phyloP scores from a whole-genome alignment of 2,888 invertebrate species.

The Dione juno region DNA sequence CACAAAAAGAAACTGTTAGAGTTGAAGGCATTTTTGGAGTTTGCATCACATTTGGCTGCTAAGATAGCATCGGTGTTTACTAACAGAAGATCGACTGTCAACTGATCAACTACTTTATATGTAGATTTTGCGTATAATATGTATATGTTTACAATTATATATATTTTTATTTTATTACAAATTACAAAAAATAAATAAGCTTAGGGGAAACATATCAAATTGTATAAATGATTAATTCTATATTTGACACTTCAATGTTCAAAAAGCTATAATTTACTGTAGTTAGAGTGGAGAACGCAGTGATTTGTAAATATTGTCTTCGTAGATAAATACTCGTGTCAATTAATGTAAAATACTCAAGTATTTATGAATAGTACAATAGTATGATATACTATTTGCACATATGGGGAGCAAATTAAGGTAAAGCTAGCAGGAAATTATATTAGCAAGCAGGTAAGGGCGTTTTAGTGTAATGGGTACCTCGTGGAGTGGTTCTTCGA shows the following conservation, averaged over 20 bases:
- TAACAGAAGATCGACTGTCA: too few relatives aligned
- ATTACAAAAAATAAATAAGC: too few relatives aligned
- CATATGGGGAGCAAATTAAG: constrained; percentile 8
- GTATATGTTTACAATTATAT: neutral
- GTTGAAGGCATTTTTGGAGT: constrained; percentile 34
- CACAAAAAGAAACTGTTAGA: constrained; percentile 30
- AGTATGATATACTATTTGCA: neutral
- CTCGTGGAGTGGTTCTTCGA: constrained; percentile 16
- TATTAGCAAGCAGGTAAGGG: constrained; percentile 24
- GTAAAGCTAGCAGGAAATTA: constrained; percentile 22
- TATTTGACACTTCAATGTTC: neutral
- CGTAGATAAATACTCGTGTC: too few relatives aligned
- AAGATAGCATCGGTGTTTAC: constrained; percentile 32
- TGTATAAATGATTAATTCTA: too few relatives aligned
- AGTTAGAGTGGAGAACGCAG: neutral
- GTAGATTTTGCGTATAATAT: neutral
- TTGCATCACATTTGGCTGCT: constrained; percentile 31
- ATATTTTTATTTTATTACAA: too few relatives aligned
- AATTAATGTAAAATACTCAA: too few relatives aligned
- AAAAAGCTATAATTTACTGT: neutral
- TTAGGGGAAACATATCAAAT: too few relatives aligned
- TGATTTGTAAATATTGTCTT: neutral
- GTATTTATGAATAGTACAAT: neutral
- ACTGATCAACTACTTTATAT: too few relatives aligned
- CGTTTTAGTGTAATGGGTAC: constrained; percentile 24